Evolutionary conservation across 2,797 vertebrate species (phyloP).

Genomic region (Gymnothorax javanicus): DNA sequence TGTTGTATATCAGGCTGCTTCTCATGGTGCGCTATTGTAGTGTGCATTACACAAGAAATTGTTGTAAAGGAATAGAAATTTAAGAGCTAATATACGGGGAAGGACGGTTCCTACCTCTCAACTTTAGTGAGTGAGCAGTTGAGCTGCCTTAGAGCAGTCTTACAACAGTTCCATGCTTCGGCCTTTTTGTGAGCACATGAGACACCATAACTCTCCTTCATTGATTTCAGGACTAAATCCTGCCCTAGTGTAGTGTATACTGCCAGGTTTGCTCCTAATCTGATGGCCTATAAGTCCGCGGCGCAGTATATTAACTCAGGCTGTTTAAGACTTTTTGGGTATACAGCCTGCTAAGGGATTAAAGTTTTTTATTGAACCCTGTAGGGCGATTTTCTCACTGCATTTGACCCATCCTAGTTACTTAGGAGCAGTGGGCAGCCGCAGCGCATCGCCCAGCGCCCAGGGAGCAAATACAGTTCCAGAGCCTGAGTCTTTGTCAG

Average conservation of each 20-base stretch:
- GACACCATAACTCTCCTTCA: background rate
- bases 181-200: background rate
- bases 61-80: background rate
- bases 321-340: background rate
- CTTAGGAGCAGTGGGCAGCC: too few relatives aligned
- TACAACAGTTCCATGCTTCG: background rate
- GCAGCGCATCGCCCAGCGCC: too few relatives aligned
- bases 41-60: background rate
- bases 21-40: background rate
- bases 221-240: background rate
- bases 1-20: background rate
- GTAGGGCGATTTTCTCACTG: too few relatives aligned
- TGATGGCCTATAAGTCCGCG: background rate
- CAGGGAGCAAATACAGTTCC: too few relatives aligned
- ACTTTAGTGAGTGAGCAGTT: background rate
- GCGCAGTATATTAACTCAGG: too few relatives aligned
- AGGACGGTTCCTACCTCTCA: background rate
- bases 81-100: background rate
- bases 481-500: too few relatives aligned
- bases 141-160: background rate
- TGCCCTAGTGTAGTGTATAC: background rate
- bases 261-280: background rate
- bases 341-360: background rate
- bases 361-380: too few relatives aligned
- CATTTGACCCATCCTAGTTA: too few relatives aligned